Conservation (phyloP, 2,797 vertebrate species). For the Paedocypris micromegethes region DNA sequence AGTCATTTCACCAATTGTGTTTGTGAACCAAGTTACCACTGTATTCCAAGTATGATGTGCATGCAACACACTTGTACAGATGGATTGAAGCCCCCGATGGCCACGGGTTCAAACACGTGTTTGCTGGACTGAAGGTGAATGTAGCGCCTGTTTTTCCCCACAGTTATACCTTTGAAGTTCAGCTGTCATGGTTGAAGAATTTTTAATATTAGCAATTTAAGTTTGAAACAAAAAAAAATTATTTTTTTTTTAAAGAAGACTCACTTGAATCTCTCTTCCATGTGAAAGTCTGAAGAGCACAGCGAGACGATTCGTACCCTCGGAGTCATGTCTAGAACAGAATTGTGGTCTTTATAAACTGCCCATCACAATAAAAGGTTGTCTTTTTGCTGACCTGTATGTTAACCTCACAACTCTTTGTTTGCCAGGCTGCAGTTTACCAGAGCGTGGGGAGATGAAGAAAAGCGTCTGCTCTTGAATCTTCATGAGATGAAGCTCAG, state of each 20-base stretch:
- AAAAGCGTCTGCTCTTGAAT: slow-evolving; percentile 81
- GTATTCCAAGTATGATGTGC: too few species aligned
- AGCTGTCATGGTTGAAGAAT: slow-evolving; percentile 65
- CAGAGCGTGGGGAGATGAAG: slow-evolving; percentile 73
- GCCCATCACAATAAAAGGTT: not conserved
- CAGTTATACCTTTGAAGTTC: slow-evolving; percentile 78
- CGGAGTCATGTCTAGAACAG: slow-evolving; percentile 74
- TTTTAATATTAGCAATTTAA: not conserved
- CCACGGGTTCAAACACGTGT: slow-evolving; percentile 77
- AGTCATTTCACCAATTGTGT: too few species aligned
- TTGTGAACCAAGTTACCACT: too few species aligned
- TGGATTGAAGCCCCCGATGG: slow-evolving; percentile 68
- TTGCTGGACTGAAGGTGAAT: slow-evolving; percentile 73
- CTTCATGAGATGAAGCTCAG: slow-evolving; percentile 80
- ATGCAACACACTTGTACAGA: slow-evolving; percentile 75
- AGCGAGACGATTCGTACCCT: slow-evolving; percentile 74
- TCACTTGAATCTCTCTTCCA: slow-evolving; percentile 89
- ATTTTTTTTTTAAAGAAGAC: slow-evolving; percentile 32
- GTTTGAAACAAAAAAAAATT: not conserved
- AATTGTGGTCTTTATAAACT: slow-evolving; percentile 11
- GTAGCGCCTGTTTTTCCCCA: slow-evolving; percentile 65
- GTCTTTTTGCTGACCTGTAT: slow-evolving; percentile 73
- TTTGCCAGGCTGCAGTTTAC: slow-evolving; percentile 76
- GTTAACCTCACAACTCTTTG: slow-evolving; percentile 73
- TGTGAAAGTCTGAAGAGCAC: slow-evolving; percentile 86